Base-by-base conservation (phyloP, 2,797 vertebrate species). In the Myotis vivesi region DNA sequence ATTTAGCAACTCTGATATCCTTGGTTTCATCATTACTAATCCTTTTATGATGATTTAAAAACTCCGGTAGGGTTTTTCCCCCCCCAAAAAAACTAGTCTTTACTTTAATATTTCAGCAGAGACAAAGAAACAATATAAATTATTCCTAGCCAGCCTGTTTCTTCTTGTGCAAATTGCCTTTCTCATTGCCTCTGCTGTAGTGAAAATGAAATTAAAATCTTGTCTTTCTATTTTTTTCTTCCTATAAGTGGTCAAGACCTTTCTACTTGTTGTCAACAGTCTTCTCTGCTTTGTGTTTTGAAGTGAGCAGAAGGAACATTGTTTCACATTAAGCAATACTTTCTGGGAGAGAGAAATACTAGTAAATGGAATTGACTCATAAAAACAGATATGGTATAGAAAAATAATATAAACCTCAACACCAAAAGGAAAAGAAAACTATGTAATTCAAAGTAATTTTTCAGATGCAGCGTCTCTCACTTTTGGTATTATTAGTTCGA, bases 161-260 rank as follows among this genome's bases (percentile, higher is more conserved):
- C 68, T 89, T 91, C 51, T 69, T 88, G 36, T 28, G 8, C 36
- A 93, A n/a, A 79, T 41, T 95, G 46, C 22, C 53, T 91, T 71
- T 92, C 46, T 91, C 16, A 41, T 77, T 85, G 72, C 30, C 46
- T 95, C 68, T 72, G 51, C 49, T 82, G 51, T 55, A 91, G 8
- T 89, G 46, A 94, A 75, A 90, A 64, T 84, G 46, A 91, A 89
- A 92, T 87, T 73, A 76, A 90, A 62, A 28, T 41, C 30, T 91
- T 55, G 23, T 13, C 46, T 93, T 76, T 75, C 19, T 77, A 8
- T 75, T 79, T 94, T 89, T 79, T n/a, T 94, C 85, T 90, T 84
- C 3, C 19, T 79, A 2, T 87, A 68, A 6, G 9, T 81, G 20
- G 25, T 83, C 44, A 81, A 66, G 69, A 86, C 33, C 85, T 89